Conservation (phyloP, 2,797 vertebrate genomes). For the Hyperoplus immaculatus region DNA sequence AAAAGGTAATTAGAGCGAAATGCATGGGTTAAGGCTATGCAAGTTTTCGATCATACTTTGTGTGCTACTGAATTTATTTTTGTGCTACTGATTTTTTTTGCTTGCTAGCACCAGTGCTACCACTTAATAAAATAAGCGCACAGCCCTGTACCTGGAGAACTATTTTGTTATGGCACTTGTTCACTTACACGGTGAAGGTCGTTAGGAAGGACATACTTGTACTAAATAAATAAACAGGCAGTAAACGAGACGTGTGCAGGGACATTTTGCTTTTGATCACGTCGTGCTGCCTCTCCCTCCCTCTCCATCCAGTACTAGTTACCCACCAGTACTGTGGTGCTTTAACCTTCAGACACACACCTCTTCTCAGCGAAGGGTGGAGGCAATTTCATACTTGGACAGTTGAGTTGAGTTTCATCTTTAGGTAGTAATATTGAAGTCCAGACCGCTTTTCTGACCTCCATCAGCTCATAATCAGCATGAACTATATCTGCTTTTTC, state of each 20-base stretch:
- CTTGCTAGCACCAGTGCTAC: too few relatives aligned
- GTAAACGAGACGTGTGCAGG: neutral
- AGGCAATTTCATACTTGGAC: conserved; percentile 47
- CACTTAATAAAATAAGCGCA: too few relatives aligned
- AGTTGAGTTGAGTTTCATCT: conserved; percentile 26
- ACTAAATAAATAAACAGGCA: neutral
- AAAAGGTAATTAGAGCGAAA: too few relatives aligned
- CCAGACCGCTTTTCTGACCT: conserved; percentile 2
- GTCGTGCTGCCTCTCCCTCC: neutral
- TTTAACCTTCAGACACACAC: conserved; percentile 8
- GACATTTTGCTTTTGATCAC: neutral
- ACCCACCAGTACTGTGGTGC: too few relatives aligned
- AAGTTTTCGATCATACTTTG: too few relatives aligned
- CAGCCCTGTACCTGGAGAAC: too few relatives aligned
- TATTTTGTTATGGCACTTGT: neutral
- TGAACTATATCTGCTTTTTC: neutral
- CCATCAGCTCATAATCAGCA: conserved; percentile 8
- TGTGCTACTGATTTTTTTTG: too few relatives aligned
- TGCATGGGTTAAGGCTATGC: too few relatives aligned
- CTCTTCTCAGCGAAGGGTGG: conserved; percentile 16
- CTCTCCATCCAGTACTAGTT: too few relatives aligned
- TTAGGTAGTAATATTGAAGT: neutral
- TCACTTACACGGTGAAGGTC: neutral
- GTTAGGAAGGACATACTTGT: neutral
- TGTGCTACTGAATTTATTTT: too few relatives aligned